Evolutionary conservation across 2,113 vertebrate genomes (phyloP), one percentile per base, ranked within the genome.

Genomic region (Tinamus guttatus): DNA sequence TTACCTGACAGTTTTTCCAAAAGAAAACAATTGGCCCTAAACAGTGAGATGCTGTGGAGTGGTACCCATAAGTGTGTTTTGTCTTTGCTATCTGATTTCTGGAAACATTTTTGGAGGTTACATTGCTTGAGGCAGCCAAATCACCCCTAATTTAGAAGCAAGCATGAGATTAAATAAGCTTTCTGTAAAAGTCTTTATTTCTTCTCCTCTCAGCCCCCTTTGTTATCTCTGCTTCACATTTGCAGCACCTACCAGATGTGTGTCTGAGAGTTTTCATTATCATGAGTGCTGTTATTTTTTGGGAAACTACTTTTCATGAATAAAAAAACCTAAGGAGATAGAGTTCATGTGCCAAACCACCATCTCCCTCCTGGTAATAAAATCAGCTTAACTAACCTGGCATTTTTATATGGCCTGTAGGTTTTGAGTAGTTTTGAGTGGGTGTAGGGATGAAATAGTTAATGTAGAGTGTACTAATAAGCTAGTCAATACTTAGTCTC

Each of bases 351-450:
- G 71, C 73, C 89, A 95, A 71, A 45, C 54, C 34, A 52, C 47
- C n/a, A 74, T 67, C 21, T 89, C 54, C 40, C n/a, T 73, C 43
- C 12, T 6, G 58, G 13, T 85, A 93, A 85, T 71, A 94, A 95
- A 95, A 91, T 91, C 16, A 77, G 64, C 69, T 94, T 85, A 27
- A 87, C 93, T 94, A 91, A 27, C 36, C 74, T 32, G 18, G 63
- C 45, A 93, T 51, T 93, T 93, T 96, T 85, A 43, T 91, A 83
- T 56, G 60, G 22, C 87, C 59, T 93, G 63, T 67, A 82, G 82
- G 82, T 95, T 95, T 85, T 45, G 36, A 85, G 51, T 78, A 91
- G 54, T 93, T 93, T 93, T 94, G 21, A 49, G 43, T 28, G 59
- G n/a, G n/a, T n/a, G n/a, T n/a, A n/a, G n/a, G n/a, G n/a, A n/a